Base-by-base conservation (phyloP, 2,888 invertebrate genomes). In the Drepana falcataria region DNA sequence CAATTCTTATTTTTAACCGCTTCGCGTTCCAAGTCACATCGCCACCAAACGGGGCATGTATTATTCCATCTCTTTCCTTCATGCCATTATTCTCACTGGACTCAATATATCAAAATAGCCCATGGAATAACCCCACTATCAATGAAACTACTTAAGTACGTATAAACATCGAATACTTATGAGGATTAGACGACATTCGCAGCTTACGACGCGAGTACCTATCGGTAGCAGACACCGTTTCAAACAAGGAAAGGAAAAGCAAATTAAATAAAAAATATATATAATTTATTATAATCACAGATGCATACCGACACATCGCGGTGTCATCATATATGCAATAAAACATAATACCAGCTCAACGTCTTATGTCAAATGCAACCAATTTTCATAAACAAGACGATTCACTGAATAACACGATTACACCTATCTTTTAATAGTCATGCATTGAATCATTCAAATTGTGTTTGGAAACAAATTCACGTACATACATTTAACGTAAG, bases 211-310 rank as follows among this genome's bases (percentile, higher is more conserved):
- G n/a, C n/a, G n/a, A n/a, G n/a, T n/a, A n/a, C n/a, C n/a, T n/a
- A n/a, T n/a, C n/a, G n/a, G n/a, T n/a, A n/a, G n/a, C n/a, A n/a
- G n/a, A n/a, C n/a, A n/a, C n/a, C n/a, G n/a, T n/a, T n/a, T n/a
- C n/a, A n/a, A n/a, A 68, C 64, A 67, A 62, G 58, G 58, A 63
- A 64, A 66, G 65, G 65, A 69, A 69, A 80, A 75, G 75, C 72
- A 68, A 73, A 66, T 70, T 59, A 69, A 66, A 66, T 69, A 65
- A 67, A 64, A 69, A 75, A 81, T 76, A 68, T 72, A 73, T 76
- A 83, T 80, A 79, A 77, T 87, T 88, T 87, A 87, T 87, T 87
- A 64, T 71, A 83, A 89, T 88, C 89, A 89, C 89, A 87, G 88
- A 80, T 82, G 77, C 69, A 69, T 66, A 59, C 60, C 70, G 73